Percentiles rank a stretch among this genome's conserved stretches.
Conservation (phyloP, 1,140 invertebrate species). For the Agraylea sexmaculata region DNA sequence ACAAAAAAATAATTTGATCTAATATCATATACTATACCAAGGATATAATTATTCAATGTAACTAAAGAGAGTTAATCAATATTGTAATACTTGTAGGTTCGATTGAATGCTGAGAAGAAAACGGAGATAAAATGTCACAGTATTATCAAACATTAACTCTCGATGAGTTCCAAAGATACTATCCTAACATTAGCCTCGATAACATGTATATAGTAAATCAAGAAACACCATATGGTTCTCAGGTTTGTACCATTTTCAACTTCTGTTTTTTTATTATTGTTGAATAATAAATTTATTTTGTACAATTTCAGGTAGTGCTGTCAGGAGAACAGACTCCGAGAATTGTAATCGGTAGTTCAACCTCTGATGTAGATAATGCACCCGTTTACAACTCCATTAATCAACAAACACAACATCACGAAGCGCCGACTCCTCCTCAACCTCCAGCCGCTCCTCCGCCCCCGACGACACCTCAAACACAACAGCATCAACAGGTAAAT, state of each 20-base stretch:
- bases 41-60: too few relatives aligned
- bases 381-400: background rate
- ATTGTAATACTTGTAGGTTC: too few relatives aligned
- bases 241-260: background rate
- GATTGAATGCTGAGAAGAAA: too few relatives aligned
- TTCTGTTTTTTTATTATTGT: background rate
- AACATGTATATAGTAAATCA: constrained; percentile 14
- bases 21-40: too few relatives aligned
- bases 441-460: constrained; percentile 26
- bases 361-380: constrained; percentile 6
- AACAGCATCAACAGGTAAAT: constrained; percentile 7
- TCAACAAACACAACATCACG: constrained; percentile 16
- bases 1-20: too few relatives aligned
- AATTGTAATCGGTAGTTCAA: constrained; percentile 13
- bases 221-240: too few relatives aligned
- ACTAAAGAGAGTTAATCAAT: too few relatives aligned
- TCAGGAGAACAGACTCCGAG: constrained; percentile 17
- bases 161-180: constrained; percentile 26
- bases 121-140: constrained; percentile 26
- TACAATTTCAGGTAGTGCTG: constrained; percentile 11
- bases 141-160: constrained; percentile 26
- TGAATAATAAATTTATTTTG: background rate
- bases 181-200: constrained; percentile 23
- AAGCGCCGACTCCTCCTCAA: constrained; percentile 27
- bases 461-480: constrained; percentile 24